Evolutionary conservation across 2,797 vertebrate species (phyloP), one percentile per base, ranked within the genome.

Genomic region (Distichodus sexfasciatus): DNA sequence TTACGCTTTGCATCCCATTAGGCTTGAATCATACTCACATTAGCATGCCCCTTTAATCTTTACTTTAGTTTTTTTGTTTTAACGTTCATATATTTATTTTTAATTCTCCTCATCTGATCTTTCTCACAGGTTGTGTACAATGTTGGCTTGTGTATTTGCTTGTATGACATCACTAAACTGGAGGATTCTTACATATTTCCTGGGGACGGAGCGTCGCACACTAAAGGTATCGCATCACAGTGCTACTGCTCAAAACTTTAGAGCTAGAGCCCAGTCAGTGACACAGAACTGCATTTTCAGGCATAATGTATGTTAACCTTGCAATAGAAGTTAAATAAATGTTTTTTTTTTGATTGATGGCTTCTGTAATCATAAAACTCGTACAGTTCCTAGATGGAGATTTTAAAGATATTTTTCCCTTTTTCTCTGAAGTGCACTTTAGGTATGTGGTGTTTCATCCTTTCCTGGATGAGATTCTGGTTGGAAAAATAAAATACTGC

Each of bases 341-440:
- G n/a, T n/a, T n/a, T n/a, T n/a, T n/a, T n/a, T n/a, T 43, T 33
- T 41, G 4, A 8, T 33, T 31, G 12, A 1, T 33, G 3, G 5
- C n/a, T 41, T 24, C n/a, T n/a, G n/a, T n/a, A n/a, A n/a, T n/a
- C n/a, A n/a, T n/a, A n/a, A n/a, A n/a, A n/a, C n/a, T n/a, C n/a
- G n/a, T n/a, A n/a, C n/a, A n/a, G n/a, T n/a, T n/a, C n/a, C n/a
- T n/a, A n/a, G n/a, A n/a, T n/a, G n/a, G n/a, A n/a, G n/a, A n/a
- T n/a, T n/a, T n/a, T n/a, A n/a, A n/a, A n/a, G n/a, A n/a, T n/a
- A n/a, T n/a, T n/a, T n/a, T n/a, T n/a, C n/a, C n/a, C n/a, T n/a
- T n/a, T n/a, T n/a, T n/a, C n/a, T n/a, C n/a, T n/a, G n/a, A n/a
- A 99, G 97, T 99, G 71, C 92, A 98, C 80, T 99, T 99, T 78